phyloP scores from a whole-genome alignment of 2,888 invertebrate genomes.

The Agriopis leucophaearia region DNA sequence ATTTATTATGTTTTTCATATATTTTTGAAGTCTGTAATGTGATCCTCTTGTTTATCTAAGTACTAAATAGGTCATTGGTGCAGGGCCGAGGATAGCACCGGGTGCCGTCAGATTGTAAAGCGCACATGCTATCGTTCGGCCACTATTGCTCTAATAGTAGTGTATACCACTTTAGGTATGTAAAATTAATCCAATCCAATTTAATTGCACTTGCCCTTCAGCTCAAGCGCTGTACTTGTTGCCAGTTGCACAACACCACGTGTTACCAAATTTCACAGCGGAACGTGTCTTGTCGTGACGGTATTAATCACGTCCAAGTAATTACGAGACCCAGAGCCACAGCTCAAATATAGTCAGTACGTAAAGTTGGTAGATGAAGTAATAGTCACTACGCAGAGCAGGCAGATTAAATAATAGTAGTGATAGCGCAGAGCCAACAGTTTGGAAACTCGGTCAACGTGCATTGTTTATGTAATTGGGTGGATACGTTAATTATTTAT shows the following conservation, averaged over 20 bases:
- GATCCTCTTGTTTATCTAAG: too few relatives aligned
- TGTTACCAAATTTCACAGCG: slow-evolving; percentile 9
- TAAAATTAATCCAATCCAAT: too few relatives aligned
- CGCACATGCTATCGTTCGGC: too few relatives aligned
- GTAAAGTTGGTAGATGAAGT: background rate
- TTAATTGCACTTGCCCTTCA: background rate
- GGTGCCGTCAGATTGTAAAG: too few relatives aligned
- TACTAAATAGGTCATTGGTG: too few relatives aligned
- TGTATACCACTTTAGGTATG: too few relatives aligned
- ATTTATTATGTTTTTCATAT: too few relatives aligned
- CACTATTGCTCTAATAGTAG: too few relatives aligned
- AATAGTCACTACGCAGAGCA: background rate
- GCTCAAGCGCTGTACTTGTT: background rate
- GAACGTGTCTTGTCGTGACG: slow-evolving; percentile 13
- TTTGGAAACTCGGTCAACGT: slow-evolving; percentile 7
- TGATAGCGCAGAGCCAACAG: background rate
- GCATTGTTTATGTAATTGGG: slow-evolving; percentile 14
- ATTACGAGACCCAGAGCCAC: slow-evolving; percentile 2
- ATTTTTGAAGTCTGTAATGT: too few relatives aligned
- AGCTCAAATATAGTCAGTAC: background rate
- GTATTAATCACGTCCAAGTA: slow-evolving; percentile 19
- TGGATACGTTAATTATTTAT: slow-evolving; percentile 13
- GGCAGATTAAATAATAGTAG: background rate
- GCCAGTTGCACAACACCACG: slow-evolving; percentile 8
- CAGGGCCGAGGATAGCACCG: too few relatives aligned